phyloP scores from a whole-genome alignment of 2,888 invertebrate species.

The Nemoura dubitans region DNA sequence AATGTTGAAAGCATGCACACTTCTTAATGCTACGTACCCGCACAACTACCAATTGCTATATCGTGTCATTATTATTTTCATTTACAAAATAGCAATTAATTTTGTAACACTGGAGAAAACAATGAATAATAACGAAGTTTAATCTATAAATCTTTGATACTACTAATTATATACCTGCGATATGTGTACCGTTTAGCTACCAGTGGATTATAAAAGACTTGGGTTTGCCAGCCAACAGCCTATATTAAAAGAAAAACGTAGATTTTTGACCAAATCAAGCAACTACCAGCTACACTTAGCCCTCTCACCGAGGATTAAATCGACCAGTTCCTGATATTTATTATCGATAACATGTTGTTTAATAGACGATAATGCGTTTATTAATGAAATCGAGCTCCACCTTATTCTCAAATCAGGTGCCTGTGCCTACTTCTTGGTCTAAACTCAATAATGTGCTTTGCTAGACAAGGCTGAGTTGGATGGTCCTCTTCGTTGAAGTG shows the following conservation, averaged over 20 bases:
- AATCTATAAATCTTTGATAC: constrained; percentile 28
- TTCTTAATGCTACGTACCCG: neutral
- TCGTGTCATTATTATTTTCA: constrained; percentile 5
- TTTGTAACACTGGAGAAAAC: constrained; percentile 29
- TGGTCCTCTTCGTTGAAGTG: no score
- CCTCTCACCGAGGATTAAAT: no score
- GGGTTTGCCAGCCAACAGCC: neutral
- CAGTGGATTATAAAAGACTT: neutral
- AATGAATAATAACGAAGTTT: constrained; percentile 24
- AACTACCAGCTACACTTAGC: no score
- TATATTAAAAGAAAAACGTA: neutral
- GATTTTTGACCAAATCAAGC: neutral
- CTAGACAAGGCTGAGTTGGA: no score
- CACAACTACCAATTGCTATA: neutral
- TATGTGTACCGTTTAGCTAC: neutral
- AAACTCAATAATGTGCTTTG: no score
- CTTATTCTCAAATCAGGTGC: no score
- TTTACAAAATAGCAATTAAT: constrained; percentile 32
- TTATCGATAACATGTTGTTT: neutral
- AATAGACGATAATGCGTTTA: neutral
- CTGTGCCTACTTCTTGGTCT: no score
- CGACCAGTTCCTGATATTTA: neutral
- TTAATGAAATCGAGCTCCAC: no score
- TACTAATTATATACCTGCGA: constrained; percentile 29
- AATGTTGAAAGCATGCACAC: constrained; percentile 1